Evolutionary conservation across 2,797 vertebrate genomes (phyloP), one percentile per base, ranked within the genome.

Genomic region (Micrastur ruficollis): DNA sequence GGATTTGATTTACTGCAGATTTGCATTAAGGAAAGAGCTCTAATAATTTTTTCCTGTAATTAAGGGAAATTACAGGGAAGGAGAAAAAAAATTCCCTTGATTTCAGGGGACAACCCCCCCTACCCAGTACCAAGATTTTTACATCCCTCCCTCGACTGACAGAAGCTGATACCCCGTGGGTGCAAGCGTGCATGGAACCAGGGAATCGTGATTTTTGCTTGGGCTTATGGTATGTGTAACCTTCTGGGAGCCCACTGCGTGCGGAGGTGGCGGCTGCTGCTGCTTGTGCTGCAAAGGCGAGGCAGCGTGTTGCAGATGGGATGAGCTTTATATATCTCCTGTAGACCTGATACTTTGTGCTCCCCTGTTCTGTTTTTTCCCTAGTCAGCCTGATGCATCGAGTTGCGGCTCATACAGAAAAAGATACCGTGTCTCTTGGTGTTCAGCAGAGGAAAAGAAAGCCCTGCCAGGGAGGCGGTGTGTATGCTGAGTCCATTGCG

Each of bases 111-210:
- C 32, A 40, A 5, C 2, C 14, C 2, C 2, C 32, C 32, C 11
- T 5, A 9, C 3, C 6, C 19, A 63, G 34, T 47, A 71, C 27
- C 31, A 36, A 58, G 53, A 29, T 17, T 81, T 88, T 79, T 42
- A 8, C 34, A 50, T n/a, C 56, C 13, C 9, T 66, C 25, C 15
- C 11, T 52, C 15, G 62, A 58, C 86, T 67, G 50, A 14, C 53
- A 58, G 78, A 18, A 92, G 81, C 23, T 1, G 23, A 42, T 20
- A 6, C 5, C 12, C 32, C 0, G 0, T 49, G 63, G n/a, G 36
- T 0, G 0, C 0, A 0, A 63, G 66, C 0, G 0, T 21, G 26
- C 4, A 1, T 0, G 4, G 29, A 70, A 12, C 16, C 21, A 20
- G 32, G 46, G 73, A 58, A n/a, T 4, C 0, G 3, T 32, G 47